Evolutionary conservation across 2,888 invertebrate species (phyloP), one percentile per base, ranked within the genome.

Genomic region (Agrotis puta): DNA sequence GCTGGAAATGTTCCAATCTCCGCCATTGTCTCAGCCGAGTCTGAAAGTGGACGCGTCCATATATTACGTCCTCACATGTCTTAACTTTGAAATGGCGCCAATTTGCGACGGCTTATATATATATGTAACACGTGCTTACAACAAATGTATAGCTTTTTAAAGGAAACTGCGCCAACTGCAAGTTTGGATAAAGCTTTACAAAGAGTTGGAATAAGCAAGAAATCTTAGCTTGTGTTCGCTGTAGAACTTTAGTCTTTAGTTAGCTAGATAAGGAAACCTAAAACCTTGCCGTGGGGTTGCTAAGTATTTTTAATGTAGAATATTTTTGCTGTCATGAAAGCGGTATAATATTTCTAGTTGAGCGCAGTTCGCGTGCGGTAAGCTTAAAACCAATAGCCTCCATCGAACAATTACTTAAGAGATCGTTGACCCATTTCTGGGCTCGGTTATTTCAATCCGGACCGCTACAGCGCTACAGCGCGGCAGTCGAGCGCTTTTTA

Each of bases 1-100:
- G 89, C 91, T 94, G 94, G 94, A 94, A 91, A 88, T 85, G 87
- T 86, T 93, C 94, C 94, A 94, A 94, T 92, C 89, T 90, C 80
- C 77, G 81, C 88, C 88, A 90, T 92, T 93, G 92, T 93, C 90
- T 92, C 85, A 88, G 85, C 77, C 79, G 62, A 84, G 77, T 88
- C 85, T 74, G 79, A 84, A 85, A 89, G 88, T 90, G 89, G 90
- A 89, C 88, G 86, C 84, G 81, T 81, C 81, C 84, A 83, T 86
- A 86, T 85, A 88, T 86, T 84, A 88, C 70, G 66, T 76, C 77
- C 71, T 82, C 82, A 77, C 78, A 88, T 77, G 81, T 84, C 78
- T 83, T 65, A 81, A 85, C 70, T 85, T 86, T 88, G 86, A 89
- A 88, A 84, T 78, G 72, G 73, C 82, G 85, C 88, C 85, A 87